Evolutionary conservation across 1,140 invertebrate genomes (phyloP), one percentile per base, ranked within the genome.

Genomic region (Platyscapa corneri): DNA sequence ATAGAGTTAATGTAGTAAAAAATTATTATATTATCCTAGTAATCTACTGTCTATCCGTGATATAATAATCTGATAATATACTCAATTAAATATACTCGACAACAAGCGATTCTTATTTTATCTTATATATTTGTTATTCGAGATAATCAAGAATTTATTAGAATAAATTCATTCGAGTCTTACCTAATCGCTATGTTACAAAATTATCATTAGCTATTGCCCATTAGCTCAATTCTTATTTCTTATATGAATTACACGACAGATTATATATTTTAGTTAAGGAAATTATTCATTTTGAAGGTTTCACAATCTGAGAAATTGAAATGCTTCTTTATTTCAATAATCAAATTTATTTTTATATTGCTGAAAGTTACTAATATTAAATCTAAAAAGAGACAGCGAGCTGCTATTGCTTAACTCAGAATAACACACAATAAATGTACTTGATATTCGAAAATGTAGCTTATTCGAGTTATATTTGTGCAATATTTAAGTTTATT

Each of bases 11-110:
- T 18, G 30, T 27, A 84, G n/a, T 34, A 74, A 74, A 3, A 56
- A 70, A 60, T 74, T 76, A 56, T 83, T 37, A 56, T 76, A 72
- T 46, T 84, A 32, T 84, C 18, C 42, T 67, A 32, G 16, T 6
- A 72, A 46, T 49, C 14, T 65, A 74, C 42, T 67, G 42, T 23
- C n/a, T 39, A 74, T 60, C 74, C 83, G 77, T 84, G 77, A 84
- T 84, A 84, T 7, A 32, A 78, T 42, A 79, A 84, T 78, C 75
- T 84, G 64, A 72, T 70, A 84, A 78, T 84, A 84, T 84, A 84
- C 83, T 84, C 76, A 84, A 37, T 72, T 70, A 70, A 65, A 84
- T 84, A 77, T 56, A 32, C 10, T 81, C n/a, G 42, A 67, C 18
- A 30, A 74, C 70, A 65, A 75, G 37, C n/a, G 56, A 42, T 64